A percentile compares a stretch with the other conserved stretches of the same genome.
phyloP scores from a whole-genome alignment of 2,113 vertebrate species.

The Trachemys scripta region DNA sequence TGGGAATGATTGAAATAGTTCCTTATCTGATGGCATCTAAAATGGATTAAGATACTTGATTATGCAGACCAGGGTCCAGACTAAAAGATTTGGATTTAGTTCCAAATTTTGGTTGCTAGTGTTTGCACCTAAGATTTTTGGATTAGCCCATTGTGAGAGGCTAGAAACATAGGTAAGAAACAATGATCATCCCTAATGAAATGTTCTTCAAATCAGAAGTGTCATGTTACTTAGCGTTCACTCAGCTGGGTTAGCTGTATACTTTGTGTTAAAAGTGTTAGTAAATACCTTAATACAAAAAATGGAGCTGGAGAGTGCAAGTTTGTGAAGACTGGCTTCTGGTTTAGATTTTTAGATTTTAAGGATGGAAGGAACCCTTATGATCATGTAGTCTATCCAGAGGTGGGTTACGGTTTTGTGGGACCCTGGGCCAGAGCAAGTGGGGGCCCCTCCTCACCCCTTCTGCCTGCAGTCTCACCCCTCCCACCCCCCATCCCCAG shows the following conservation, averaged over 20 bases:
- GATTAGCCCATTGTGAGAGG: background rate
- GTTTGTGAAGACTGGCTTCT: background rate
- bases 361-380: background rate
- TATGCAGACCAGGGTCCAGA: background rate
- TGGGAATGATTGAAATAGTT: background rate
- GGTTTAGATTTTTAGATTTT: background rate
- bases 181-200: background rate
- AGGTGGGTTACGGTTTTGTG: too few relatives aligned
- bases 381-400: accelerated
- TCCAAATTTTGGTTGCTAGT: background rate
- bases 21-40: background rate
- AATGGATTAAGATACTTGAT: background rate
- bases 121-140: background rate
- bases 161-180: background rate
- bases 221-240: background rate
- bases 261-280: background rate
- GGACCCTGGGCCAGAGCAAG: too few relatives aligned
- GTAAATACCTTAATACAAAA: background rate
- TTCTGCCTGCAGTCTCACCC: too few relatives aligned
- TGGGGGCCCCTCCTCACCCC: too few relatives aligned
- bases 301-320: background rate
- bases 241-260: background rate
- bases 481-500: too few relatives aligned
- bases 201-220: background rate
- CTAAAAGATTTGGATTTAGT: background rate